Base-by-base conservation (phyloP, 2,113 vertebrate genomes). In the Corythornis cristatus region DNA sequence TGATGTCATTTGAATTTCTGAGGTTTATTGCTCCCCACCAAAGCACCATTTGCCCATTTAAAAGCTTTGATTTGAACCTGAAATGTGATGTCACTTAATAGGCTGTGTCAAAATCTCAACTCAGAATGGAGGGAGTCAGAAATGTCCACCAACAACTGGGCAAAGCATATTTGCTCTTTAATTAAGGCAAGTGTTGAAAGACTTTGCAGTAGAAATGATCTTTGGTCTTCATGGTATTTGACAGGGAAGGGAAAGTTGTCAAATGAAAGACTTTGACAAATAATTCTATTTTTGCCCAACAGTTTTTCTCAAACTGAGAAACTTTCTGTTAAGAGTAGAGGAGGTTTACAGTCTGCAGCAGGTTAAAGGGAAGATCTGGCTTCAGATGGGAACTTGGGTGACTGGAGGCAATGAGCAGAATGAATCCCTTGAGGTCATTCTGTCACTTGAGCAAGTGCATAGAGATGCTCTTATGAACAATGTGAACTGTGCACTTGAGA, bases 281-380 rank as follows among this genome's bases (percentile, higher is more conserved):
- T 20, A 64, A 35, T 70, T 83, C 45, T 79, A 19, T 70, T 79
- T 86, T 86, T 89, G 51, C 50, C 57, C 62, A 61, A 28, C 22
- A 51, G 4, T 75, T 92, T 75, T 64, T 65, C 23, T 83, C 62
- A 54, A 80, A 79, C 60, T 31, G 50, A 54, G 77, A 60, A 83
- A 70, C 61, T 45, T 8, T 33, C 29, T 65, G 45, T 31, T 12
- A 53, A 33, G 76, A 65, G 61, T 74, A 74, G 82, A 86, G 86
- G 75, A 66, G 42, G 62, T 80, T 70, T 83, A 53, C 90, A 92
- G 3, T 86, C 90, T 89, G 86, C 45, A 50, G 77, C 50, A 51
- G 61, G 86, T 89, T 94, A 22, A 86, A 80, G 72, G 74, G 61
- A 66, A 93, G 71, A 92, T 79, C 45, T 90, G 87, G 60, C 77